phyloP scores from a whole-genome alignment of 2,888 invertebrate genomes.

The Yponomeuta sedellus region DNA sequence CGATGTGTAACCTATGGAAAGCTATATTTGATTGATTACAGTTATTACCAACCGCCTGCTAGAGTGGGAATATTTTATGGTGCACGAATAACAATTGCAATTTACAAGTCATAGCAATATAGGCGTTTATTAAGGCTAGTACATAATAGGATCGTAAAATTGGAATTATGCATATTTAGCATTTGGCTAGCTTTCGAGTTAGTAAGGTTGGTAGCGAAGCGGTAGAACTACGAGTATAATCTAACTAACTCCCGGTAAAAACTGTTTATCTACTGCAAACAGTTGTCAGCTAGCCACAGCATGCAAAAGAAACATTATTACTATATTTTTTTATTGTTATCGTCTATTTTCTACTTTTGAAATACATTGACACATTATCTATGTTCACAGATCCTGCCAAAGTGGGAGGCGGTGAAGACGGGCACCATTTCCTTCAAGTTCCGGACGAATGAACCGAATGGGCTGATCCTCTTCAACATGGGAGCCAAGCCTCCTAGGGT shows the following conservation, averaged over 20 bases:
- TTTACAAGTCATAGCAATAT: background rate
- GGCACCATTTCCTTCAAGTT: constrained; percentile 96
- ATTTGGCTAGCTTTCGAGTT: background rate
- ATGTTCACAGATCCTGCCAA: constrained; percentile 84
- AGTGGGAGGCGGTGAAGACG: constrained; percentile 93
- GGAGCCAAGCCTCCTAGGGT: constrained; percentile 86
- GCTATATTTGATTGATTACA: background rate
- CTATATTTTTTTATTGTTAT: too few relatives aligned
- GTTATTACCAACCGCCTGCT: background rate
- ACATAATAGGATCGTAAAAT: background rate
- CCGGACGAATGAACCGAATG: constrained; percentile 95
- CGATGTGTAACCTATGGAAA: background rate
- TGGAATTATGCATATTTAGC: background rate
- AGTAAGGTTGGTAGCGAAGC: background rate
- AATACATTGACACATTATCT: too few relatives aligned
- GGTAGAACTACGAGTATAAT: too few relatives aligned
- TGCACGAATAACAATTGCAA: background rate
- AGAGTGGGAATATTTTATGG: background rate
- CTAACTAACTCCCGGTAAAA: too few relatives aligned
- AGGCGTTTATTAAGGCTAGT: background rate
- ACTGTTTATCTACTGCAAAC: too few relatives aligned
- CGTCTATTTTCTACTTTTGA: too few relatives aligned
- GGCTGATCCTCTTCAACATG: constrained; percentile 93
- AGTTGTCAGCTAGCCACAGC: too few relatives aligned
- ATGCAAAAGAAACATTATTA: too few relatives aligned